Evolutionary conservation across 2,113 vertebrate species (phyloP).

Genomic region (Oncorhynchus tshawytscha): DNA sequence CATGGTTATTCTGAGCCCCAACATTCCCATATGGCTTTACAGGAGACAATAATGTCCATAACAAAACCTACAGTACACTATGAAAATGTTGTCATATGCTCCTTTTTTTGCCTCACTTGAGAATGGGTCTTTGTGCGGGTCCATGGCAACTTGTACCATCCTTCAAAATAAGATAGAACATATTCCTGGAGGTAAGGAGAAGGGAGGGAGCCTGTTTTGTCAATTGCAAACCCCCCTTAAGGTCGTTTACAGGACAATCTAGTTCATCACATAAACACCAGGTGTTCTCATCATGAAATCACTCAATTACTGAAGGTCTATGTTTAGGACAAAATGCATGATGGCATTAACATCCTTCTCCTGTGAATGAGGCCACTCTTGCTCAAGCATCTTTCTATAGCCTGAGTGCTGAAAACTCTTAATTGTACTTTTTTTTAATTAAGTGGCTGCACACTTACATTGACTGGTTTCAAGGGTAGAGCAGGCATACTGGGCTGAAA

Average conservation of each 20-base stretch:
- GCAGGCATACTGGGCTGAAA: slow-evolving; percentile 36
- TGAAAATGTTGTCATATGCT: too few relatives aligned
- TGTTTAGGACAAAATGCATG: background rate
- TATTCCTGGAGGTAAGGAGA: too few relatives aligned
- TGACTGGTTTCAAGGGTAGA: slow-evolving; percentile 56
- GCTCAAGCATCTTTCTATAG: background rate
- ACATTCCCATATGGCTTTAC: background rate
- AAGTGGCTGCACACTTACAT: slow-evolving; percentile 34
- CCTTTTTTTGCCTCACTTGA: too few relatives aligned
- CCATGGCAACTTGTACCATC: too few relatives aligned
- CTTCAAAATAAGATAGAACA: too few relatives aligned
- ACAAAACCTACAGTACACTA: too few relatives aligned
- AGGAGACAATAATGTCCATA: too few relatives aligned
- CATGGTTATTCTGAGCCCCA: background rate
- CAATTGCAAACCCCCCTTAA: background rate
- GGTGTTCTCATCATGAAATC: background rate
- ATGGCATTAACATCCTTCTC: too few relatives aligned
- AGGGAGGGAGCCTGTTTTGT: background rate
- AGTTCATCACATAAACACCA: background rate
- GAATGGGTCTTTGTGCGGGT: too few relatives aligned
- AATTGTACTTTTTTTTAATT: slow-evolving; percentile 19
- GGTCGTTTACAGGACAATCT: background rate
- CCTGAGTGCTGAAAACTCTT: slow-evolving; percentile 2
- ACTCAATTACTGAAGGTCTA: background rate
- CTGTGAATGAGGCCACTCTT: too few relatives aligned